Base-by-base conservation (phyloP, 1,140 invertebrate genomes). In the Heliconius eleuchia region DNA sequence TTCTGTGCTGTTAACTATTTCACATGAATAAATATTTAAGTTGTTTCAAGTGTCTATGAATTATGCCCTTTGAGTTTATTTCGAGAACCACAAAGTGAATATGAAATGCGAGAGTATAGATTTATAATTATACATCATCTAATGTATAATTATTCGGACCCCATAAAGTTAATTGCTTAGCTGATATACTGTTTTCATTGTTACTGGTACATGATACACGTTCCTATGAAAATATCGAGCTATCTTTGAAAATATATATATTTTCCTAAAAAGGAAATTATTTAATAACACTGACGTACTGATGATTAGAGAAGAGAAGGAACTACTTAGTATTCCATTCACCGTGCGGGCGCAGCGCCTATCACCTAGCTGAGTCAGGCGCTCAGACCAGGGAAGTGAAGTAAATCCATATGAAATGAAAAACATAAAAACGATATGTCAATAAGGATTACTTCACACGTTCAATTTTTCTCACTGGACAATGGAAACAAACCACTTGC, bases 401-500 rank as follows among this genome's bases (percentile, higher is more conserved):
- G 3, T 46, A 46, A 23, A 23, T 23, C 23, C 23, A 2, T 5
- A 52, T 52, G 50, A 19, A 52, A 52, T 7, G 50, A 46, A 46
- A 16, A 46, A 16, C 13, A 46, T 16, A 46, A 37, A 46, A 46
- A 46, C 42, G 0, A 16, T 46, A 1, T 42, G 0, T 5, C 3
- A 46, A 46, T 46, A 46, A 46, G 4, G 3, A 46, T 46, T 1
- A 66, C 16, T 27, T 66, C 23, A 16, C 27, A 66, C 27, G 60
- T 30, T 23, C 3, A 30, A 11, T 13, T 66, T 30, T 66, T 66
- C 13, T 16, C 3, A 8, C 5, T 39, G n/a, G 55, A 42, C n/a
- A 78, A 78, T 77, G 76, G 70, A 77, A 77, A 77, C 75, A 71
- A 71, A 72, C 11, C 27, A 55, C 30, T 23, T 37, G 76, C 6